Evolutionary conservation across 2,113 vertebrate genomes (phyloP), one percentile per base, ranked within the genome.

Genomic region (Chionodraco myersi): DNA sequence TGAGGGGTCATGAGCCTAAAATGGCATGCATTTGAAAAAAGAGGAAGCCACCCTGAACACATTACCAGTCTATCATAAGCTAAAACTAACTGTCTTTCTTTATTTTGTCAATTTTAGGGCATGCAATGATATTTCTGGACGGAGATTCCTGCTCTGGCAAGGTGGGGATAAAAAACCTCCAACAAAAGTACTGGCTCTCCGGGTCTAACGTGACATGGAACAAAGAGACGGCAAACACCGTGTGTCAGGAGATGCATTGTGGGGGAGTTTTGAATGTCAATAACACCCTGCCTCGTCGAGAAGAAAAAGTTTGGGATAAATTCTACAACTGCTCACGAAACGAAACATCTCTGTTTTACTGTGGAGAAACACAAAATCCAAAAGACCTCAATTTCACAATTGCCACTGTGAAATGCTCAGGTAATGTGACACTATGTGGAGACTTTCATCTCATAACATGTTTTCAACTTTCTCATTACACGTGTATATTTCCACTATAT

Each of bases 231-330:
- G 91, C 92, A 21, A 0, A 72, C 10, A 4, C 14, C 0, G 85
- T 92, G 68, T 92, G 94, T 68, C 23, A 0, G 2, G 62, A 80
- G 77, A 81, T 64, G 82, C 61, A 75, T 2, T 95, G 94, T 58
- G 91, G 90, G 8, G 0, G 2, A 0, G 26, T 12, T 1, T 0
- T 0, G 0, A 0, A 0, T 2, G 7, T 5, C 30, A 5, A 0
- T 7, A 5, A 0, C 0, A 5, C 12, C 1, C 0, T 0, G 0
- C 0, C 18, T 0, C 8, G 0, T 0, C 0, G 0, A 21, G 3
- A 0, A 0, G 2, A 2, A 9, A 8, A 45, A 0, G 0, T 80
- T 51, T 90, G 72, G 86, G 0, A 0, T 0, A 2, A 47, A 30
- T 9, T 65, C 2, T 82, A 72, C 57, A 76, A 0, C 0, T 93